phyloP scores from a whole-genome alignment of 1,140 invertebrate genomes.

The Cyclina sinensis region DNA sequence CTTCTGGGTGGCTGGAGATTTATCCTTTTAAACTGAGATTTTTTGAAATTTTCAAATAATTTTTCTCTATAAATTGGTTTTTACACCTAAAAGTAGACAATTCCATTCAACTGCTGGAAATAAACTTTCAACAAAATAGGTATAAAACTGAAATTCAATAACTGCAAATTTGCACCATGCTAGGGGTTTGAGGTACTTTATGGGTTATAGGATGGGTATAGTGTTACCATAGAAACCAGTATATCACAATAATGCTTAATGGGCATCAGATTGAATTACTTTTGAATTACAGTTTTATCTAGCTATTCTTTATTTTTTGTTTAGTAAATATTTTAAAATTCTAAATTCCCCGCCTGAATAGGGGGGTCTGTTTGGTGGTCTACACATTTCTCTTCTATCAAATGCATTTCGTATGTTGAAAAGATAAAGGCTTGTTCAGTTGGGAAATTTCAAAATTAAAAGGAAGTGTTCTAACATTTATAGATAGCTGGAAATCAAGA shows the following conservation, averaged over 20 bases:
- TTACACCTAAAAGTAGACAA: slow-evolving; percentile 17
- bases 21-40: neutral
- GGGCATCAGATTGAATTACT: slow-evolving; percentile 1
- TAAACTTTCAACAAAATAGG: slow-evolving; percentile 42
- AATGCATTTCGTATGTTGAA: neutral
- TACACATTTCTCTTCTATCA: neutral
- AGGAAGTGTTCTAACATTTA: too few species aligned
- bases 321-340: slow-evolving; percentile 4
- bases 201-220: neutral
- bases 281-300: slow-evolving; percentile 15
- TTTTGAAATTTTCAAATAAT: slow-evolving; percentile 22
- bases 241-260: slow-evolving; percentile 30
- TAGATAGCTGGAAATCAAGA: too few species aligned
- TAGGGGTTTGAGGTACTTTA: slow-evolving; percentile 24
- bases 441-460: too few species aligned
- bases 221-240: neutral
- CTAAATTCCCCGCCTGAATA: neutral
- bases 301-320: slow-evolving; percentile 1
- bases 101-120: neutral
- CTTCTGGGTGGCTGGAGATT: slow-evolving; percentile 31
- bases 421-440: neutral
- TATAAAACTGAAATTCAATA: slow-evolving; percentile 48
- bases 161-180: slow-evolving; percentile 41
- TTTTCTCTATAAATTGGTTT: slow-evolving; percentile 18
- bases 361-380: neutral